Percentiles rank a stretch among this genome's conserved stretches.
phyloP scores from a whole-genome alignment of 2,888 invertebrate species.

The Eutolmus rufibarbis region DNA sequence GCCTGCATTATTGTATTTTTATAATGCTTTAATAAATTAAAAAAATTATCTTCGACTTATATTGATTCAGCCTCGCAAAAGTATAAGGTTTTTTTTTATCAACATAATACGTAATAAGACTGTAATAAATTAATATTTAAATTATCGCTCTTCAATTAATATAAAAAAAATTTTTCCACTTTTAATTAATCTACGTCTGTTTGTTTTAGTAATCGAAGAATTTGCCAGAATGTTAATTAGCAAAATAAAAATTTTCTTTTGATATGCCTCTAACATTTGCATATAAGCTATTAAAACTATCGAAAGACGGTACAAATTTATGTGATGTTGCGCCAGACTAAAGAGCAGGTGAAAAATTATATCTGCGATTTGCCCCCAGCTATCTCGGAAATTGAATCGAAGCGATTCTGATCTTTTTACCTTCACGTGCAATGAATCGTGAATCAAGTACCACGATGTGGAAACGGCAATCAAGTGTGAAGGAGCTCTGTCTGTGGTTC shows the following conservation, averaged over 20 bases:
- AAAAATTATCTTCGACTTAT: too few species aligned
- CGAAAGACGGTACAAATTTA: background rate
- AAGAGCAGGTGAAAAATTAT: background rate
- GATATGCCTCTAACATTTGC: background rate
- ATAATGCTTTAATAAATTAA: too few species aligned
- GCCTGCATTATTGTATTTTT: too few species aligned
- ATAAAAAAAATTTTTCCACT: too few species aligned
- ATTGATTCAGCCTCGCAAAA: too few species aligned
- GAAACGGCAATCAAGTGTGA: background rate
- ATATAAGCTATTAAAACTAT: background rate
- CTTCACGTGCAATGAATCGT: background rate
- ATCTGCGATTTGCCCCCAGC: background rate
- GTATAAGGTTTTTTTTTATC: too few species aligned
- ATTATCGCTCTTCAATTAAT: too few species aligned
- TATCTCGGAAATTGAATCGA: background rate
- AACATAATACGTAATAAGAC: too few species aligned
- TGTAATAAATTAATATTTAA: too few species aligned
- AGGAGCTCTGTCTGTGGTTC: background rate
- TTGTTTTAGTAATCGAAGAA: background rate
- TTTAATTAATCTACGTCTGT: too few species aligned
- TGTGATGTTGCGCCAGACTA: background rate
- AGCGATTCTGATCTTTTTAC: background rate
- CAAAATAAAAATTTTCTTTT: background rate
- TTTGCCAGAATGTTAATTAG: background rate
- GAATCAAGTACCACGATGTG: background rate